Evolutionary conservation across 1,140 invertebrate genomes (phyloP).

Genomic region (Papilio glaucus): DNA sequence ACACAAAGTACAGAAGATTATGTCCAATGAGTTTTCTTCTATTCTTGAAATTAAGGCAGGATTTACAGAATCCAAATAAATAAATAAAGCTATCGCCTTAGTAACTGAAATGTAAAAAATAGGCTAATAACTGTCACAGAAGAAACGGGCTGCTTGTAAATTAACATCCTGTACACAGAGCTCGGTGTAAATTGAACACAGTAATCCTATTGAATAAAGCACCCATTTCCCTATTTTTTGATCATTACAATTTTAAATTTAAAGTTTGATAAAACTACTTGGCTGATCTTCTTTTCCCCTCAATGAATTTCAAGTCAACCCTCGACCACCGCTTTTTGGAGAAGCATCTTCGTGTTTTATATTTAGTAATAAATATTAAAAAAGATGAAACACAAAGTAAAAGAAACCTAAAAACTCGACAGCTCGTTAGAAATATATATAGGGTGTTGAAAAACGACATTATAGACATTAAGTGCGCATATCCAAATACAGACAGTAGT

Average conservation of each 20-base stretch:
- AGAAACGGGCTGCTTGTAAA: slow-evolving; percentile 1
- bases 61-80: too few species aligned
- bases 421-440: background rate
- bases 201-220: slow-evolving; percentile 1
- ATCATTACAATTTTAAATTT: too few species aligned
- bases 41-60: too few species aligned
- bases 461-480: background rate
- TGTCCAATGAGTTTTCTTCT: too few species aligned
- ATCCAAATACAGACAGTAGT: background rate
- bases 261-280: too few species aligned
- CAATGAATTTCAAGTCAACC: too few species aligned
- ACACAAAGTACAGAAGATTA: too few species aligned
- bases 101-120: background rate
- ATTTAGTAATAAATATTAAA: too few species aligned
- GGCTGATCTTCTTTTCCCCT: too few species aligned
- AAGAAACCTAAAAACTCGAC: background rate
- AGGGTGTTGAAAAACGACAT: background rate
- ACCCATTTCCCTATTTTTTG: background rate
- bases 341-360: too few species aligned
- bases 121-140: background rate
- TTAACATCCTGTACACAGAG: background rate
- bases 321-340: too few species aligned
- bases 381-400: too few species aligned
- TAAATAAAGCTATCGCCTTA: background rate
- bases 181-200: background rate